Conservation (phyloP, 2,797 vertebrate species). For the Petrocephalus sullivani region DNA sequence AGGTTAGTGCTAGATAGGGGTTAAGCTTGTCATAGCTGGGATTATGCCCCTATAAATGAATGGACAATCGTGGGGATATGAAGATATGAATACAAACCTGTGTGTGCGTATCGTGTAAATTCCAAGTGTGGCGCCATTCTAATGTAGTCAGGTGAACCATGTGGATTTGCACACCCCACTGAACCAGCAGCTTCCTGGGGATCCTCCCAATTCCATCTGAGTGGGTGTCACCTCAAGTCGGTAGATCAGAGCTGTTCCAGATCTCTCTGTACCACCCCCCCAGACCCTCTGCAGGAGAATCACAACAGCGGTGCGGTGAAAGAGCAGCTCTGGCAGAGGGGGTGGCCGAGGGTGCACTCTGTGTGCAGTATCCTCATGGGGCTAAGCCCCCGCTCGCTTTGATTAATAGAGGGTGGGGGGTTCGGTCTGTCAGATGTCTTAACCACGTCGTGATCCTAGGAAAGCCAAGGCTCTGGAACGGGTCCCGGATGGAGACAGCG, state of each 20-base stretch:
- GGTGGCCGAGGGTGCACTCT: neutral
- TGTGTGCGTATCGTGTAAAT: neutral
- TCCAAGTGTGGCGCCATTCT: neutral
- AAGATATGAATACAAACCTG: too few relatives aligned
- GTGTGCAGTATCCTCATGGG: neutral
- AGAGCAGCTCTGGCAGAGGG: neutral
- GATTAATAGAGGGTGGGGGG: neutral
- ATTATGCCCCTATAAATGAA: too few relatives aligned
- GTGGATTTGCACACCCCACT: neutral
- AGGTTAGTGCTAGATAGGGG: too few relatives aligned
- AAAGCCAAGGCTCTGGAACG: neutral
- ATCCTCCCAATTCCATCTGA: neutral
- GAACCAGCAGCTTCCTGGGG: neutral
- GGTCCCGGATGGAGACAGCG: neutral
- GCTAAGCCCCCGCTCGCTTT: neutral
- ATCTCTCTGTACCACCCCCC: neutral
- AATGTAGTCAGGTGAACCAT: neutral
- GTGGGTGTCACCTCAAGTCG: neutral
- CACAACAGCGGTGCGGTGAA: neutral
- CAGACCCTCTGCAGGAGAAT: neutral
- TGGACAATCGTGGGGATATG: too few relatives aligned
- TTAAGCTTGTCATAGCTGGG: too few relatives aligned
- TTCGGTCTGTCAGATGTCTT: neutral
- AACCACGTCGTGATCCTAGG: neutral
- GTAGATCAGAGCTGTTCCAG: neutral